These are phyloP conservation scores for Drosophila paramelanica DNA, from an alignment of 2,888 invertebrate genomes.

Conservation along the genomic window DNA sequence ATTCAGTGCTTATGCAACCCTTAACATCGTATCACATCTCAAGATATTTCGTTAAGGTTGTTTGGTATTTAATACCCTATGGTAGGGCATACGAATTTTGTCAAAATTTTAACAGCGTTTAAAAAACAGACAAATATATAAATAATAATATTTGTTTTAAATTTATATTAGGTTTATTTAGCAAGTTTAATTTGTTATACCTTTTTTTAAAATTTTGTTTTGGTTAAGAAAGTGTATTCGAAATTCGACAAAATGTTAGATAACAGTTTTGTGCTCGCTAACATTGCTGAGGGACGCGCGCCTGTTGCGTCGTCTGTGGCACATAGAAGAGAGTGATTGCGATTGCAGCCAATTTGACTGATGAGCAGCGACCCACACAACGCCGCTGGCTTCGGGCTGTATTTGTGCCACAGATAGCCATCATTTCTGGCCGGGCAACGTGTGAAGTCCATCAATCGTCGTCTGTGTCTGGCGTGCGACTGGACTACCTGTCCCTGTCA, in stretches of 20 bases:
- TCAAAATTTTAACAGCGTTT: neutral
- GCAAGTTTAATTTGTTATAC: no score
- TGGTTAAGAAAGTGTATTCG: neutral
- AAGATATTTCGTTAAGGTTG: conserved; percentile 38
- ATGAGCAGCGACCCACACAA: conserved; percentile 79
- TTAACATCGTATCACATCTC: conserved; percentile 14
- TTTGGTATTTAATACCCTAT: conserved; percentile 22
- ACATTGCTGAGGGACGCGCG: conserved; percentile 10
- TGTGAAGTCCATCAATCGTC: conserved; percentile 82
- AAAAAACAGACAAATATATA: no score
- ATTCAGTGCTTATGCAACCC: conserved; percentile 39
- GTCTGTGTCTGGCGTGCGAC: conserved; percentile 70
- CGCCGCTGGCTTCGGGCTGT: conserved; percentile 50
- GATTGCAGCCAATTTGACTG: conserved; percentile 75
- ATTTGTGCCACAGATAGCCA: conserved; percentile 67
- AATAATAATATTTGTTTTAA: no score
- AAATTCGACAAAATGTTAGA: neutral
- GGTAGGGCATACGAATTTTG: neutral
- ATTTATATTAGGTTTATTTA: no score
- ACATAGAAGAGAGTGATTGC: conserved; percentile 42
- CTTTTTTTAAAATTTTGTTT: no score
- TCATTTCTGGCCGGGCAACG: conserved; percentile 63
- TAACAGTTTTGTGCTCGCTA: neutral
- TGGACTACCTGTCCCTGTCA: conserved; percentile 44
- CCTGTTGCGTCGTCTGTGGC: conserved; percentile 11